A percentile compares a stretch with the other conserved stretches of the same genome.
phyloP scores from a whole-genome alignment of 2,797 vertebrate species.

The Darevskia mixta region DNA sequence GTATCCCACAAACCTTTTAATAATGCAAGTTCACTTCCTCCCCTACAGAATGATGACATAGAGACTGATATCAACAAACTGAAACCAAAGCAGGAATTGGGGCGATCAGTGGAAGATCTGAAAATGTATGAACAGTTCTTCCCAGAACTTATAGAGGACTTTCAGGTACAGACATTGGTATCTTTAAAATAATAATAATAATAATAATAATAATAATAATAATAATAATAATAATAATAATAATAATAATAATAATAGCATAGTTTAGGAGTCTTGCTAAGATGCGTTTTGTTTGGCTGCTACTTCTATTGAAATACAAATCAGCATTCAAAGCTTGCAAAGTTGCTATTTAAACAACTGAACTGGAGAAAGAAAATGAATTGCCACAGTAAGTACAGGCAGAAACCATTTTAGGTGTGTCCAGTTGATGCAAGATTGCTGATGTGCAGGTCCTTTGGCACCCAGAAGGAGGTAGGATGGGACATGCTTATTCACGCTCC shows the following conservation, averaged over 20 bases:
- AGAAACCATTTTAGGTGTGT: too few species aligned
- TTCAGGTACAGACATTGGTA: constrained; percentile 84
- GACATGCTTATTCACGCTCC: too few species aligned
- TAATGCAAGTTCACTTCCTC: constrained; percentile 34
- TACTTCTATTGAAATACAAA: background rate
- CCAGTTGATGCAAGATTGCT: too few species aligned
- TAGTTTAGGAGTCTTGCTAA: background rate
- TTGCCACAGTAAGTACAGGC: background rate
- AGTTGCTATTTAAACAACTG: background rate
- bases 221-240: background rate
- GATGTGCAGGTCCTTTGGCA: too few species aligned
- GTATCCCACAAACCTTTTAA: background rate
- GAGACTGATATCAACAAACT: constrained; percentile 97
- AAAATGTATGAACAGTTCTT: constrained; percentile 94
- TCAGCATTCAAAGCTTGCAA: background rate
- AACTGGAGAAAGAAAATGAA: background rate
- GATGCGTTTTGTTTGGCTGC: background rate
- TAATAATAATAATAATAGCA: background rate
- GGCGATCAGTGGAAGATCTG: constrained; percentile 89
- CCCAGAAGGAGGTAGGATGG: too few species aligned
- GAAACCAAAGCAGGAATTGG: constrained; percentile 84
- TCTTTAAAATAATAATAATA: background rate
- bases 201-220: background rate
- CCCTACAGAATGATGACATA: constrained; percentile 94
- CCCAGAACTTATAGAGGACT: constrained; percentile 91